Evolutionary conservation across 2,113 vertebrate species (phyloP).

Genomic region (Pachycephala philippinensis): DNA sequence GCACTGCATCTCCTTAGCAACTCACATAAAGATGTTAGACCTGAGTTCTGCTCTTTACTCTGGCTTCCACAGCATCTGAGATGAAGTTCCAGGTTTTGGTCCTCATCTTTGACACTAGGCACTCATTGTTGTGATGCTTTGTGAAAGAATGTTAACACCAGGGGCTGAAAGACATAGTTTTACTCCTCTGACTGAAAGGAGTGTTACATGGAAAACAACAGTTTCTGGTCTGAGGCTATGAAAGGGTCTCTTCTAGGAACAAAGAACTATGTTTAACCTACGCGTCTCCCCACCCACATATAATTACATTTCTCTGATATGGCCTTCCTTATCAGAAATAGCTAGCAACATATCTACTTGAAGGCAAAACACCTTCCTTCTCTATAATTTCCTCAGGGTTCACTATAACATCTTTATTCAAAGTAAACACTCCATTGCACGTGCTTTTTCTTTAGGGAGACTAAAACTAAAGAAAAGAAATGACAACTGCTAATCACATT

Average conservation of each 20-base stretch:
- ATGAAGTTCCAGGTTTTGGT: background rate
- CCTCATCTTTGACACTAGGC: rapidly evolving
- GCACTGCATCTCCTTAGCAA: background rate
- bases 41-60: background rate
- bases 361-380: background rate
- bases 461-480: background rate
- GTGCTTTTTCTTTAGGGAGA: background rate
- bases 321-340: background rate
- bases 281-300: background rate
- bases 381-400: background rate
- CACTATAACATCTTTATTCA: background rate
- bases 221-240: background rate
- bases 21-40: background rate
- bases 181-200: background rate
- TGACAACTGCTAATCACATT: background rate
- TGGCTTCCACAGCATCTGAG: background rate
- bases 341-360: background rate
- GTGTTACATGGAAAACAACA: background rate
- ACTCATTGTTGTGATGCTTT: background rate
- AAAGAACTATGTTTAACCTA: background rate
- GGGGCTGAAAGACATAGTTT: background rate
- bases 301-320: background rate
- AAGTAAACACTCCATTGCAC: background rate
- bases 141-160: background rate
- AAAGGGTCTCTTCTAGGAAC: background rate